Evolutionary conservation across 2,113 vertebrate species (phyloP).

Genomic region (Pangasianodon gigas): DNA sequence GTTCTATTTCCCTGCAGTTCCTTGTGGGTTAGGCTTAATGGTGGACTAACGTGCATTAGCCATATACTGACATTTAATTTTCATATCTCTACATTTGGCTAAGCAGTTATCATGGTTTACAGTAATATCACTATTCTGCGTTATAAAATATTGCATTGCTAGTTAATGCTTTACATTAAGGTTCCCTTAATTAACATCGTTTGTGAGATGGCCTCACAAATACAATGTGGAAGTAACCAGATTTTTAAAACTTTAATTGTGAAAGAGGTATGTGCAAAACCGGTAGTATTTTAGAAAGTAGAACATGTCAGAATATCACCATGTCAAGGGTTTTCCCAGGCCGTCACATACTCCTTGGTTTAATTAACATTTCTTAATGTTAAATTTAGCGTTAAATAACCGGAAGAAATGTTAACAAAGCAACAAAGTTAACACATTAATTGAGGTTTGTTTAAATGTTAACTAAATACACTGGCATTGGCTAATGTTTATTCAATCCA

Average conservation of each 20-base stretch:
- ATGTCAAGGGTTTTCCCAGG: too few relatives aligned
- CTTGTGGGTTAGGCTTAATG: not conserved
- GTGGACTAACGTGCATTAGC: not conserved
- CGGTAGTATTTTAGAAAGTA: not conserved
- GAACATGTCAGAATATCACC: not conserved
- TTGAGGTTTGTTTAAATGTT: not conserved
- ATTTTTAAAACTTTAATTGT: not conserved
- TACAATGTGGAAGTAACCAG: not conserved
- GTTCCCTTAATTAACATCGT: not conserved
- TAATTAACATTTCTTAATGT: not conserved
- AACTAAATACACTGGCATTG: not conserved
- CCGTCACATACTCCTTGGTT: not conserved
- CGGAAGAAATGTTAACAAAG: not conserved
- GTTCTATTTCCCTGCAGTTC: not conserved
- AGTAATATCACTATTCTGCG: not conserved
- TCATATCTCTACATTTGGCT: not conserved
- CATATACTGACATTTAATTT: not conserved
- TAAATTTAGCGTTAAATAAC: not conserved
- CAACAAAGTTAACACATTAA: not conserved
- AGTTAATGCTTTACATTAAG: not conserved
- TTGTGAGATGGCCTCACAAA: not conserved
- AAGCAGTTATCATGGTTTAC: not conserved
- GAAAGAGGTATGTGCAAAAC: not conserved
- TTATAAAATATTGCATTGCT: not conserved
- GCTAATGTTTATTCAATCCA: not conserved